These are phyloP conservation scores for Tolmerus cingulatus DNA, from an alignment of 2,888 invertebrate species.

Conservation along the genomic window DNA sequence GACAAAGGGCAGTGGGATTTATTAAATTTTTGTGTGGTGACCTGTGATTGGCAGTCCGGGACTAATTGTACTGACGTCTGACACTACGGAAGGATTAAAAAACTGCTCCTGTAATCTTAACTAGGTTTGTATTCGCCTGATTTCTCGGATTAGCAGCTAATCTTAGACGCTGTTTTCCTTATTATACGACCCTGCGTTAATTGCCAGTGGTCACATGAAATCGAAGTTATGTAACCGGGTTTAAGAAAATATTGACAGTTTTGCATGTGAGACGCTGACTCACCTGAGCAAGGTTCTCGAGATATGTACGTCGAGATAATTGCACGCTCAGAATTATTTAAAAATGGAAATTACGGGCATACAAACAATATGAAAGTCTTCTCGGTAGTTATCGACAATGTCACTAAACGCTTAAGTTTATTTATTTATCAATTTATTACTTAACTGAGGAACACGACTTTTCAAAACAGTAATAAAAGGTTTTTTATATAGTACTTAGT, in stretches of 20 bases:
- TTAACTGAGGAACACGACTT: neutral
- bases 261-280: neutral
- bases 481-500: too few species aligned
- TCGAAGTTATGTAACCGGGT: neutral
- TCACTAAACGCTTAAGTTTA: neutral
- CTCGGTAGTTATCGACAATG: neutral
- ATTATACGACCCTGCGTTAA: neutral
- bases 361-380: neutral
- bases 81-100: neutral
- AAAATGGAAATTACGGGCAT: neutral
- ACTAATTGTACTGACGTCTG: neutral
- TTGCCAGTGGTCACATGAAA: conserved; percentile 7
- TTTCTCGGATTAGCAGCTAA: neutral
- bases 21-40: neutral
- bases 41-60: neutral
- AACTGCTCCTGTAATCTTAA: neutral
- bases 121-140: neutral
- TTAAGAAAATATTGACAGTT: conserved; percentile 23
- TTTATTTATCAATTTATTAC: neutral
- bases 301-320: neutral
- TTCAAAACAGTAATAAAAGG: too few species aligned
- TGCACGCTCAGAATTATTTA: conserved; percentile 17
- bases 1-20: conserved; percentile 26
- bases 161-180: neutral
- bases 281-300: neutral